These are phyloP conservation scores for Halictus quadricinctus DNA, from an alignment of 2,888 invertebrate species.

Conservation along the genomic window DNA sequence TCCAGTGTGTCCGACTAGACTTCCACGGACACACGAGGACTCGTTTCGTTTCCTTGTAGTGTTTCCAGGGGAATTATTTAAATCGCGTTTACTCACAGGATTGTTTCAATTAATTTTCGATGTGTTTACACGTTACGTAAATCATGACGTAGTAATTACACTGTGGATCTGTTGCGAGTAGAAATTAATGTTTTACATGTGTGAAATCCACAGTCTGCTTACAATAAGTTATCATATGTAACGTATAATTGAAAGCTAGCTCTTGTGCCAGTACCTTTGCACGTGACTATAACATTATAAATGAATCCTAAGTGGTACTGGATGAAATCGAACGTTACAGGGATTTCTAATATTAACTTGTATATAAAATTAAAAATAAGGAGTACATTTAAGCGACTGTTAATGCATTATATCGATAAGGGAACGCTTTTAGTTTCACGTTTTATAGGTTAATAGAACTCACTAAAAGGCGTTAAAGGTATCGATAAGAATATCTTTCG, in stretches of 20 bases:
- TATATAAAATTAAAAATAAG: not conserved
- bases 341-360: not conserved
- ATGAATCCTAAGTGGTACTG: not conserved
- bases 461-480: slow-evolving; percentile 6
- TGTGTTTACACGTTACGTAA: no score
- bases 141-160: no score
- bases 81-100: slow-evolving; percentile 22
- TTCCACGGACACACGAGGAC: slow-evolving; percentile 9
- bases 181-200: no score
- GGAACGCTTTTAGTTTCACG: not conserved
- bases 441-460: slow-evolving; percentile 8
- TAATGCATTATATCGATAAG: not conserved
- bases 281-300: not conserved
- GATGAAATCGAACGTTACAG: not conserved
- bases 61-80: slow-evolving; percentile 35
- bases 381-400: not conserved
- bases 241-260: not conserved
- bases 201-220: no score
- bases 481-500: slow-evolving; percentile 24
- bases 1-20: slow-evolving; percentile 29
- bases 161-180: no score
- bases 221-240: no score
- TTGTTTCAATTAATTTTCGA: not conserved
- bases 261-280: not conserved
- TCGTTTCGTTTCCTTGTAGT: slow-evolving; percentile 12